Evolutionary conservation across 2,113 vertebrate species (phyloP), one percentile per base, ranked within the genome.

Genomic region (Microcebus murinus): DNA sequence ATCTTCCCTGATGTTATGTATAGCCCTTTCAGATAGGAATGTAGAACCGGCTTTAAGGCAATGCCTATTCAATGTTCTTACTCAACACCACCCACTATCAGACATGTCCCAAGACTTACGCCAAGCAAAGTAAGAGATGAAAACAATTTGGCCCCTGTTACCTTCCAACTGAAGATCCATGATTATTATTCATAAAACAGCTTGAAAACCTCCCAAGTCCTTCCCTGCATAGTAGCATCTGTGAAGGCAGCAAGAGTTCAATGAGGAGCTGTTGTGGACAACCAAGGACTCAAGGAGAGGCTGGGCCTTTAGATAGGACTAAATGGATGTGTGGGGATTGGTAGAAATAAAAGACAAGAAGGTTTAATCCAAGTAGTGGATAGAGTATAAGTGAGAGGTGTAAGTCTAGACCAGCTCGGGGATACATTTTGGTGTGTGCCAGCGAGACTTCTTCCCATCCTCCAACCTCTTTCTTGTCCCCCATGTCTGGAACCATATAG

Each of bases 331-430:
- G 5, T 27, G 57, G 31, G 21, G 27, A 36, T 70, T 76, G 59
- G 55, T 23, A 70, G 39, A 50, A 20, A 63, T 13, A 57, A 52
- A 79, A 36, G 31, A 80, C 31, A 52, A 50, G 25, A 59, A 71
- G 34, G 3, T 80, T 68, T 34, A 21, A 80, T 68, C 18, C 42
- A 68, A 55, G 31, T 25, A 74, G 31, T 31, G 27, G 21, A 36
- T 39, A 67, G 18, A 15, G 11, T 11, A 2, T 10, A 50, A 17
- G 29, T 18, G 8, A 90, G 0, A 14, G 23, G 2, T 27, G 0
- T 48, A 68, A 77, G 21, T 79, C 27, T 85, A 86, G 31, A 71
- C 18, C 63, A 76, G 42, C 2, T 63, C 8, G 3, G 5, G 29
- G 2, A 81, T 81, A 59, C 29, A 71, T 34, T 17, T 31, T 48